Evolutionary conservation across 2,113 vertebrate genomes (phyloP), one percentile per base, ranked within the genome.

Genomic region (Periophthalmodon schlosseri): DNA sequence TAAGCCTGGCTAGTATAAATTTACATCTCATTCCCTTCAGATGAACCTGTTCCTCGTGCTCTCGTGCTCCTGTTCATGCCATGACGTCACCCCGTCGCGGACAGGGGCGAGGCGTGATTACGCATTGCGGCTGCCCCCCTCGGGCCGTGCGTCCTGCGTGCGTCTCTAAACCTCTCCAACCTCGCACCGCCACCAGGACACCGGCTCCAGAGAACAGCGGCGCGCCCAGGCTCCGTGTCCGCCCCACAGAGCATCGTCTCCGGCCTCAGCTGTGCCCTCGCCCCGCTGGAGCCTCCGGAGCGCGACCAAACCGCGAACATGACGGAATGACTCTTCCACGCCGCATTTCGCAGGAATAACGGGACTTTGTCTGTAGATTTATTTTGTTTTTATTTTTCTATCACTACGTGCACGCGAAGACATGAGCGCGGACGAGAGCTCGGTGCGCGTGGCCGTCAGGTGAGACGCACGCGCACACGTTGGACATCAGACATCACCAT

Each of bases 401-500:
- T 5, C 57, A 15, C 23, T 3, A 28, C 23, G 57, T 15, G 57
- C 21, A 60, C 21, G 57, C 21, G 57, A 3, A 60, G 57, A 60
- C 57, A 60, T 60, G 57, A 60, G 23, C 57, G 57, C 57, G 57
- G 57, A 60, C 57, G 57, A 60, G 23, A 60, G 57, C 57, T 60
- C 57, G 12, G 57, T 60, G 57, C 57, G 57, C 57, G 57, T 60
- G 57, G 57, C 57, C 57, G 23, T 60, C 57, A 60, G 57, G 57
- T 60, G 57, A 60, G 57, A 60, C 57, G 57, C 57, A 60, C 57
- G 57, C 12, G 57, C 57, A 24, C 57, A 60, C 4, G 57, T 6
- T 28, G 21, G 57, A 60, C 23, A 28, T 60, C 23, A 12, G 5
- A 28, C 57, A 60, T 60, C 57, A 60, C 57, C 13, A 60, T 60